Evolutionary conservation across 2,113 vertebrate genomes (phyloP).

Genomic region (Cettia cetti): DNA sequence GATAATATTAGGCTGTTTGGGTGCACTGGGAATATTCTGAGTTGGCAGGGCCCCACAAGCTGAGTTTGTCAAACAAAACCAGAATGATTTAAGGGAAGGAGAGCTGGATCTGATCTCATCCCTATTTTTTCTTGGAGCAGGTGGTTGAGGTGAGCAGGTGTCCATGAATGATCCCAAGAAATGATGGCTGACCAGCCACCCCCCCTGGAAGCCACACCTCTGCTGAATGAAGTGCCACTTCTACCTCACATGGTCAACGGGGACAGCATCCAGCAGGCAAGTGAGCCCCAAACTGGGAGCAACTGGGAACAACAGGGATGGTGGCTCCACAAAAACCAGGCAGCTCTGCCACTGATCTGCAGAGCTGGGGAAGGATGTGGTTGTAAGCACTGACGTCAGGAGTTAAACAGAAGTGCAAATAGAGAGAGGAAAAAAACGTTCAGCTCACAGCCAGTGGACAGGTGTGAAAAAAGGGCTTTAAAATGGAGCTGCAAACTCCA

Average conservation of each 20-base stretch:
- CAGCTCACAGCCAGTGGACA: rapidly evolving
- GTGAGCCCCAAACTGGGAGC: neutral
- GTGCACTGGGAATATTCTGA: neutral
- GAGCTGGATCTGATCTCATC: rapidly evolving
- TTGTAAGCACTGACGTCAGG: neutral
- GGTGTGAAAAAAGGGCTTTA: neutral
- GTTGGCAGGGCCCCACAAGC: neutral
- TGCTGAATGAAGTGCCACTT: slow-evolving; percentile 76
- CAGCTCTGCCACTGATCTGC: rapidly evolving
- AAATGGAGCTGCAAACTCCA: neutral
- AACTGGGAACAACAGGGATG: neutral
- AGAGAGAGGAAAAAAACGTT: neutral
- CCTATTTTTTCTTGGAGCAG: neutral
- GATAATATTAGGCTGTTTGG: neutral
- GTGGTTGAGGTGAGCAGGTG: slow-evolving; percentile 41
- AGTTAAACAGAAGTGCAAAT: neutral
- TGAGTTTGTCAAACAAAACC: rapidly evolving
- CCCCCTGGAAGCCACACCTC: slow-evolving; percentile 70
- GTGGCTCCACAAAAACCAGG: neutral
- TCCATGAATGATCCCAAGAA: slow-evolving; percentile 72
- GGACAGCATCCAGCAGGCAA: slow-evolving; percentile 76
- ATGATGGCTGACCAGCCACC: slow-evolving; percentile 81
- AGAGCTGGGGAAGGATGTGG: neutral
- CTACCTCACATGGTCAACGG: slow-evolving; percentile 76
- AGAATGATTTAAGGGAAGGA: too few relatives aligned